phyloP scores from a whole-genome alignment of 2,797 vertebrate genomes.

The Myripristis murdjan region DNA sequence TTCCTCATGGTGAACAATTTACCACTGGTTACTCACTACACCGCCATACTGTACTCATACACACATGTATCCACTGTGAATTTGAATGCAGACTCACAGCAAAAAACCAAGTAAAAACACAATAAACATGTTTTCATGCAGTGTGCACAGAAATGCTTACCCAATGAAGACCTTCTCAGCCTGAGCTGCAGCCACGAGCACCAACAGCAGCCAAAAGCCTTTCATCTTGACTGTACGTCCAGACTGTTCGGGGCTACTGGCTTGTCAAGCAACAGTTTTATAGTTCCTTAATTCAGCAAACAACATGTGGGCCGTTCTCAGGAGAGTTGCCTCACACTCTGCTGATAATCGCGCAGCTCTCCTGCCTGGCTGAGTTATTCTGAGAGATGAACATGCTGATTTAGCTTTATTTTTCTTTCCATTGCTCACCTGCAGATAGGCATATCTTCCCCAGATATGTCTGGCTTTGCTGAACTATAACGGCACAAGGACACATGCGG shows the following conservation, averaged over 20 bases:
- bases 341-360: conserved; percentile 5
- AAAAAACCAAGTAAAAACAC: not conserved
- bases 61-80: no score
- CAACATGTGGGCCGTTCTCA: conserved; percentile 74
- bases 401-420: conserved; percentile 16
- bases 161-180: conserved; percentile 74
- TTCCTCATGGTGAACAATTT: no score
- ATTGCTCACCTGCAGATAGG: conserved; percentile 67
- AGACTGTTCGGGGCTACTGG: not conserved
- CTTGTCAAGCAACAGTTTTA: conserved; percentile 14
- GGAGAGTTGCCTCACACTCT: conserved; percentile 6
- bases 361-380: conserved; percentile 32
- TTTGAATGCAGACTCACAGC: not conserved
- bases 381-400: conserved; percentile 29
- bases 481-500: no score
- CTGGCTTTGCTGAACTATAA: no score
- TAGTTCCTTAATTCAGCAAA: conserved; percentile 14
- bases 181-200: conserved; percentile 64
- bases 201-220: conserved; percentile 65
- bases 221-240: conserved; percentile 61
- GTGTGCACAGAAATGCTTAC: conserved; percentile 60
- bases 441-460: conserved; percentile 32
- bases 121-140: not conserved
- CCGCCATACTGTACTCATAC: no score
- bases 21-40: no score